These are phyloP conservation scores for Mesocentrotus franciscanus DNA, from an alignment of 53 echinoderm and acorn worm species.

Conservation along the genomic window DNA sequence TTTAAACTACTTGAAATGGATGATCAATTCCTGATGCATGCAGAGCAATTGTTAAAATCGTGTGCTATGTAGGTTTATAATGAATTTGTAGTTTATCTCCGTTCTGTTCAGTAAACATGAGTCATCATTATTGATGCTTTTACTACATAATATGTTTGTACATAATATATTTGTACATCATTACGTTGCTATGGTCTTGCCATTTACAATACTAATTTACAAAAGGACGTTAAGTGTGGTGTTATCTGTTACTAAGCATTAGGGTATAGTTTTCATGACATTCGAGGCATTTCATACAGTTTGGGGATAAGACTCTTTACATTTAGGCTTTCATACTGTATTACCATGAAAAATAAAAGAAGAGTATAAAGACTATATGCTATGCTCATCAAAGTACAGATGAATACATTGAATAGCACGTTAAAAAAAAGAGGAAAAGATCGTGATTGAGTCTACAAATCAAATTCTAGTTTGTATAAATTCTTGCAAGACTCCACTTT, in stretches of 20 bases:
- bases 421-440: neutral
- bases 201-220: too few relatives aligned
- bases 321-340: too few relatives aligned
- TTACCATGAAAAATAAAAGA: neutral
- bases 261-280: too few relatives aligned
- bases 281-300: too few relatives aligned
- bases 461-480: neutral
- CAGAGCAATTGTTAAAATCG: neutral
- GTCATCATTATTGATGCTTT: neutral
- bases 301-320: too few relatives aligned
- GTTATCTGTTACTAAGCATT: too few relatives aligned
- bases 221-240: too few relatives aligned
- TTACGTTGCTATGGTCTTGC: too few relatives aligned
- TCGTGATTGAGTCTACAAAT: neutral
- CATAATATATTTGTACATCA: too few relatives aligned
- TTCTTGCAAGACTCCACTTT: neutral
- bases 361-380: neutral
- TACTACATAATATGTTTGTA: too few relatives aligned
- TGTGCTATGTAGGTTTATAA: neutral
- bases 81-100: neutral
- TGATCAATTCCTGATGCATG: neutral
- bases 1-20: conserved; percentile 5
- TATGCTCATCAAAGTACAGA: neutral
- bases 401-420: neutral
- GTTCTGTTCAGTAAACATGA: neutral